Evolutionary conservation across 2,888 invertebrate genomes (phyloP), one percentile per base, ranked within the genome.

Genomic region (Xestia rhomboidea): DNA sequence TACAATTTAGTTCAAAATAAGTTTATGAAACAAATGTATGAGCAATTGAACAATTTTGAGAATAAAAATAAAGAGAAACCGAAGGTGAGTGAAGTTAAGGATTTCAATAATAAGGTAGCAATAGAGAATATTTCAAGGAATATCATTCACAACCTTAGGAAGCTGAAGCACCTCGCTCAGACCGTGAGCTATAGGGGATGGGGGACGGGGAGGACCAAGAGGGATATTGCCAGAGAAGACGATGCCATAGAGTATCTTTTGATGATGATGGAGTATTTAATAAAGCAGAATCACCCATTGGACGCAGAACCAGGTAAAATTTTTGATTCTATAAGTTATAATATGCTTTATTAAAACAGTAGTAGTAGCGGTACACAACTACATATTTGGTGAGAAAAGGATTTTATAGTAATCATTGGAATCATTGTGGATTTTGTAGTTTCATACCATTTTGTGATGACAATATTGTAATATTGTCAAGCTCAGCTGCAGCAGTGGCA

Each of bases 261-360:
- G 68, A 89, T 91, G 79, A 84, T 96, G 64, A 95, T 96, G 94
- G 95, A 96, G 82, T 95, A 94, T 87, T 87, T 96, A 76, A 76
- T 95, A 13, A 95, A 93, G 83, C 92, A 93, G 64, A 94, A 93
- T 51, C 89, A 90, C 68, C 93, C 90, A 0, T 41, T 91, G 63
- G 88, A 92, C 69, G 72, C 81, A 41, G 85, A 90, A 62, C 94
- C 93, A 93, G 94, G 95, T 95, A 91, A 77, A 46, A 75, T 57
- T 1, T 67, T 44, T 27, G 15, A 21, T 34, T 66, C 68, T 54
- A 64, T 7, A 60, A 27, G 21, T 51, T 21, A 49, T 51, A 15
- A 49, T 21, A 49, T 41, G 15, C 7, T 72, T 73, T 46, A 27
- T 0, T 24, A 62, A 44, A 57, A 41, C 18, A 44, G 21, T 34